These are phyloP conservation scores for Tromatobia lineatoria DNA, from an alignment of 2,888 invertebrate species.

Conservation along the genomic window DNA sequence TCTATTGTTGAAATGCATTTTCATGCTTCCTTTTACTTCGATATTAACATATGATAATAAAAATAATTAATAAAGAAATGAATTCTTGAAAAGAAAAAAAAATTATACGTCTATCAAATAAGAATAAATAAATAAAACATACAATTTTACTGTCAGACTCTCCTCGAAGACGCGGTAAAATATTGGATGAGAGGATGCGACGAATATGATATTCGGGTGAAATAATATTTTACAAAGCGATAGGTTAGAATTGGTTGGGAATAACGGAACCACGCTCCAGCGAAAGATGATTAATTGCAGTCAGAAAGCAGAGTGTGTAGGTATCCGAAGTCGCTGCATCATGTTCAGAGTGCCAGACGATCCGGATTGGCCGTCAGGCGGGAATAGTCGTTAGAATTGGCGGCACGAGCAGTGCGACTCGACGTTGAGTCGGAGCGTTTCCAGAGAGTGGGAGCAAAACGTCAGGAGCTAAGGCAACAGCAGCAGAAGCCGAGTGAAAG, in stretches of 20 bases:
- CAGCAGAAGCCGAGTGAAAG: slow-evolving; percentile 62
- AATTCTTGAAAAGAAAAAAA: too few species aligned
- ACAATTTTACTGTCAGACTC: not conserved
- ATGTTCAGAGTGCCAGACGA: slow-evolving; percentile 44
- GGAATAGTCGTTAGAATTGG: slow-evolving; percentile 71
- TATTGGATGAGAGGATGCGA: not conserved
- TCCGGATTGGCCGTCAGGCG: slow-evolving; percentile 60
- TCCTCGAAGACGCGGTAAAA: not conserved
- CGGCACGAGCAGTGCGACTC: slow-evolving; percentile 43
- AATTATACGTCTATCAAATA: not conserved
- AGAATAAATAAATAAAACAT: not conserved
- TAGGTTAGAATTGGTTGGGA: not conserved
- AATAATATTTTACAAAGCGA: slow-evolving; percentile 9
- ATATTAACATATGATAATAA: too few species aligned
- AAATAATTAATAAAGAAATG: too few species aligned
- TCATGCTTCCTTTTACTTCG: too few species aligned
- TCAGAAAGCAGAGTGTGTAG: slow-evolving; percentile 22
- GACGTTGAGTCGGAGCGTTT: slow-evolving; percentile 60
- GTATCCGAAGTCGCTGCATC: slow-evolving; percentile 54
- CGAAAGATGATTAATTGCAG: slow-evolving; percentile 17
- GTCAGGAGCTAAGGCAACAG: slow-evolving; percentile 51
- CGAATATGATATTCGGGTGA: not conserved
- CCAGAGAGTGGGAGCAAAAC: slow-evolving; percentile 57
- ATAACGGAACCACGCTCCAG: not conserved
- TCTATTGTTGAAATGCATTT: too few species aligned